These are phyloP conservation scores for Petrocephalus sullivani DNA, from an alignment of 2,797 vertebrate species.

Conservation along the genomic window DNA sequence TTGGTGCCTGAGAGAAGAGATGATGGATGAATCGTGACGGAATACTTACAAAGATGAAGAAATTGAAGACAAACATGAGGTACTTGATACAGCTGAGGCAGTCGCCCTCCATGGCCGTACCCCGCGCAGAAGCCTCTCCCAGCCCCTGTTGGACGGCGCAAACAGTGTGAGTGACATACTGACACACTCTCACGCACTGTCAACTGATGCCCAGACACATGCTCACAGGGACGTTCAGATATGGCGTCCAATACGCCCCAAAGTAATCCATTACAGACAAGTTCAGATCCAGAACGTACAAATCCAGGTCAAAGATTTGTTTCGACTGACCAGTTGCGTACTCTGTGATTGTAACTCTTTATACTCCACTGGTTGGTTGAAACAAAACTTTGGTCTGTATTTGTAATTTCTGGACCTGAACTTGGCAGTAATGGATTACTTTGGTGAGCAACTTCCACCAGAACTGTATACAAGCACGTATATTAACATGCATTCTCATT, in stretches of 20 bases:
- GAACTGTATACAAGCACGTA: conserved; percentile 2
- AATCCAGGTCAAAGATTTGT: too few relatives aligned
- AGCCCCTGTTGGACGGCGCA: conserved; percentile 50
- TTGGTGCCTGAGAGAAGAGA: background rate
- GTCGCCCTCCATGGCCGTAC: conserved; percentile 70
- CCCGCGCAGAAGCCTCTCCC: conserved; percentile 38
- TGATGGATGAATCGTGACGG: background rate
- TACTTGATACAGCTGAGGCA: conserved; percentile 79
- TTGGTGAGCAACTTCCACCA: too few relatives aligned
- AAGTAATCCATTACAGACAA: too few relatives aligned
- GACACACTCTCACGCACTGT: conserved; percentile 18
- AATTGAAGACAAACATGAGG: conserved; percentile 80
- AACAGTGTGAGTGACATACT: conserved; percentile 25
- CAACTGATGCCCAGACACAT: background rate
- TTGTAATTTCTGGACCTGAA: too few relatives aligned
- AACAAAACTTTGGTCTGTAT: too few relatives aligned
- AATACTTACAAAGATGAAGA: conserved; percentile 79
- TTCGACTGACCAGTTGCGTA: too few relatives aligned
- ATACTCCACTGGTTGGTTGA: too few relatives aligned
- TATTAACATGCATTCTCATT: background rate
- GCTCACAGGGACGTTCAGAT: conserved; percentile 30
- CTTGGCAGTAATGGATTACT: too few relatives aligned
- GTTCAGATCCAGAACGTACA: too few relatives aligned
- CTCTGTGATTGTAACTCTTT: too few relatives aligned
- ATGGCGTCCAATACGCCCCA: conserved; percentile 19